Evolutionary conservation across 2,113 vertebrate genomes (phyloP), one percentile per base, ranked within the genome.

Genomic region (Nesoenas mayeri): DNA sequence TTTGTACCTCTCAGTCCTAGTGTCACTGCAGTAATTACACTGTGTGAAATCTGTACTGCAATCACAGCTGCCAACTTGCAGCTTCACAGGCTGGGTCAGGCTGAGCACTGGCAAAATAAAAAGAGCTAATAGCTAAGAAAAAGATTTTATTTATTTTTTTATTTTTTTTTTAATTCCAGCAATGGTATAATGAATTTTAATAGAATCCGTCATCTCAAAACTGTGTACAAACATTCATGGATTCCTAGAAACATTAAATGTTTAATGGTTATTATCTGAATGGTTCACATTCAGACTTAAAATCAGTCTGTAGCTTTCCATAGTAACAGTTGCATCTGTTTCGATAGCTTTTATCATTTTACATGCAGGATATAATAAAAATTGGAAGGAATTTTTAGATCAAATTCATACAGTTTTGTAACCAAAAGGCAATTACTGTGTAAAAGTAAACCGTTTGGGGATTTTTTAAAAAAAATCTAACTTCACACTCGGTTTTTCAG

Each of bases 21-120:
- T 99, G 98, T 99, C 98, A 99, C 98, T 98, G 98, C 97, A 97
- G 98, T 99, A 99, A 99, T 99, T 99, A 99, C 98, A 98, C 98
- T 98, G 98, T 99, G 98, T 99, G 98, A 99, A 99, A 99, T 99
- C 98, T 98, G 98, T 98, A 98, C 98, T 97, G 98, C 98, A 98
- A 98, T 99, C 98, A 98, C 98, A 99, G 99, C 98, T 99, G 98
- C 98, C 98, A 98, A 98, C 98, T 98, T 97, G 97, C 98, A 98
- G 98, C 97, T 98, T 98, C 97, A 65, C 98, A 97, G 94, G 60
- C 97, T 97, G 96, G 98, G 98, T 98, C 98, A 98, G 97, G 91
- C 97, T 89, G 96, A 97, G 97, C 57, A 95, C 91, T 91, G 97
- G 96, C 94, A 96, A 97, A 96, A 97, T 92, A 96, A 95, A 97